Percentiles rank a stretch among this genome's conserved stretches.
Evolutionary conservation across 2,888 invertebrate species (phyloP).

Genomic region (Caenorhabditis macrosperma): DNA sequence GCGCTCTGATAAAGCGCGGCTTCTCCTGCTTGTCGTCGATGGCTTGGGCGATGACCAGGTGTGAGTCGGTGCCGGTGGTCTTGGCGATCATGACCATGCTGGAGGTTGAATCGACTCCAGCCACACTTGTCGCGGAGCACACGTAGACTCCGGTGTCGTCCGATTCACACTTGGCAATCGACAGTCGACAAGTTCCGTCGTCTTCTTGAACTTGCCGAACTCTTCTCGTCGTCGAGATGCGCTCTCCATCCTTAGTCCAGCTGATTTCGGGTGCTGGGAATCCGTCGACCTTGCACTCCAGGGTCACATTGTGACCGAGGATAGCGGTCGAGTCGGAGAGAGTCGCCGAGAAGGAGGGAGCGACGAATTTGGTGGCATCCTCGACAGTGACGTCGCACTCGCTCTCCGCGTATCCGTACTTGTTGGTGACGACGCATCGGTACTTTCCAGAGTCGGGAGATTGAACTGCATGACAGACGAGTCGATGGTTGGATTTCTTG

Average conservation of each 20-base stretch:
- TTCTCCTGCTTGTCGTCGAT: conserved; percentile 59
- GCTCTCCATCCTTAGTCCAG: conserved; percentile 78
- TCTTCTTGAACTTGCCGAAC: conserved; percentile 68
- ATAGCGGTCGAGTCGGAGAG: conserved; percentile 64
- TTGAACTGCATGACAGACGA: conserved; percentile 64
- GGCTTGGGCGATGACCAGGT: conserved; percentile 73
- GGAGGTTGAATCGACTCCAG: conserved; percentile 71
- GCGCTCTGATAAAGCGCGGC: conserved; percentile 71
- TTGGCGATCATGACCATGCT: conserved; percentile 73
- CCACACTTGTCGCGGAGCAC: conserved; percentile 64
- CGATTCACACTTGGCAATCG: conserved; percentile 61
- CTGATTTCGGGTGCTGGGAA: conserved; percentile 80
- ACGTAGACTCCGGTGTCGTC: conserved; percentile 77
- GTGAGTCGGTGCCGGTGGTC: conserved; percentile 71
- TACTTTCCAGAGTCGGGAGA: conserved; percentile 80
- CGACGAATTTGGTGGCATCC: conserved; percentile 61
- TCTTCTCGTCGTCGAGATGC: conserved; percentile 67
- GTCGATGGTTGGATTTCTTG: conserved; percentile 55
- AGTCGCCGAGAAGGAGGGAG: conserved; percentile 62
- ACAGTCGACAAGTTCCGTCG: conserved; percentile 69
- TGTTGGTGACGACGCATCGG: conserved; percentile 80
- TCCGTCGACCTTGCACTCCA: conserved; percentile 81
- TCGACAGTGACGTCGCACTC: conserved; percentile 65
- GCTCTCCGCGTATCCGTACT: conserved; percentile 66
- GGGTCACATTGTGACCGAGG: conserved; percentile 67